These are phyloP conservation scores for Heterohyrax brucei DNA, from an alignment of 2,797 vertebrate species.

Conservation along the genomic window DNA sequence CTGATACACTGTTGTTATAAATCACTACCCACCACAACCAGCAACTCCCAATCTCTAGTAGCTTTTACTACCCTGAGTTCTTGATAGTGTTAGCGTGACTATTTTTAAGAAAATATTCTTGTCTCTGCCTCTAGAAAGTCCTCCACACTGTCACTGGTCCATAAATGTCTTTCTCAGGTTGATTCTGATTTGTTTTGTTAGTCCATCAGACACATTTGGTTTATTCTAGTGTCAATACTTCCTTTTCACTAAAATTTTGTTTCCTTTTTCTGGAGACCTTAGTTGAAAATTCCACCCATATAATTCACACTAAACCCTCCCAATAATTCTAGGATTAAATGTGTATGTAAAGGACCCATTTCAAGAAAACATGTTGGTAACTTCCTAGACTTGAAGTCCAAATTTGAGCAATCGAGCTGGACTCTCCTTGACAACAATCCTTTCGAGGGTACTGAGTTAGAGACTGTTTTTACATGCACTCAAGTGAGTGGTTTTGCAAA, in stretches of 20 bases:
- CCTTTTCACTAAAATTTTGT: slow-evolving; percentile 33
- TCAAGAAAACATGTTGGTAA: background rate
- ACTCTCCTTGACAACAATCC: background rate
- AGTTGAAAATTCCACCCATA: background rate
- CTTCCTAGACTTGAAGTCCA: background rate
- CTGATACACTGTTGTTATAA: background rate
- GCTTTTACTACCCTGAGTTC: slow-evolving; percentile 26
- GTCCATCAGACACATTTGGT: background rate
- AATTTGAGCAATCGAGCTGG: background rate
- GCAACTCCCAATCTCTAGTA: background rate
- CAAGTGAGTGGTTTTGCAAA: background rate
- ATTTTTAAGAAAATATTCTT: slow-evolving; percentile 42
- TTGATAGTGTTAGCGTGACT: background rate
- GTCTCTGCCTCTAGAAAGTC: background rate
- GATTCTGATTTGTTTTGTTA: background rate
- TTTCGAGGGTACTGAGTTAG: background rate
- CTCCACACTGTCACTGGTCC: background rate
- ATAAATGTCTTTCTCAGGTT: background rate
- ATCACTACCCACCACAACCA: background rate
- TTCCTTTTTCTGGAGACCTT: slow-evolving; percentile 6
- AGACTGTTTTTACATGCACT: background rate
- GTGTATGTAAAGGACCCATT: slow-evolving; percentile 24
- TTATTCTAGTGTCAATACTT: slow-evolving; percentile 35
- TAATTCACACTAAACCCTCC: background rate
- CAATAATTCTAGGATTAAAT: slow-evolving; percentile 9